Evolutionary conservation across 2,888 invertebrate genomes (phyloP), one percentile per base, ranked within the genome.

Genomic region (Cantharis nigra): DNA sequence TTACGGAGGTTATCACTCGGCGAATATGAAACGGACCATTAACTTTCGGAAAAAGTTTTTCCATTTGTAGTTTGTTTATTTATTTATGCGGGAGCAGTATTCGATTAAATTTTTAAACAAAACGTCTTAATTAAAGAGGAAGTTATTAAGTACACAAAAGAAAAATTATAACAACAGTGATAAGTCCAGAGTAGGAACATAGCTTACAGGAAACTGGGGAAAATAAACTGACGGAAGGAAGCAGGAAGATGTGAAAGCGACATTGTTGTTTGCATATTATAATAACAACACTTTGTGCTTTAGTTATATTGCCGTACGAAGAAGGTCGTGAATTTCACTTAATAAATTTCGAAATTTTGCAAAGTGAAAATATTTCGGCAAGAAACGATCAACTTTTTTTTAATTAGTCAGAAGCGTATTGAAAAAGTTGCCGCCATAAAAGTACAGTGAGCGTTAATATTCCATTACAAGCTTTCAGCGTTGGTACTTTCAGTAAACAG

Each of bases 211-310:
- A 81, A 83, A 81, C 81, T 81, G 81, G 79, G 79, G 80, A 80
- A 80, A 80, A 82, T 83, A 82, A 81, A 82, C 80, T 81, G 81
- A 77, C 80, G 83, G 84, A 85, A 85, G 84, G 84, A 83, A 84
- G 80, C 82, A 83, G 81, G 84, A 83, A 83, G 81, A 83, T 82
- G 84, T 81, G 81, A 83, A 83, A 80, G 80, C 82, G 82, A 83
- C 83, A 83, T 83, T 83, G 82, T 83, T 83, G 83, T 84, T 82
- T 83, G 83, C 82, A 82, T 83, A 83, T 83, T 83, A 82, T 78
- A 83, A 82, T 81, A 82, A 83, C 82, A 82, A 80, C 79, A 75
- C 77, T 75, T 78, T 72, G 74, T 80, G 77, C 78, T 81, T 75
- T 78, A 63, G 71, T 71, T 74, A 49, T 71, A 74, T 69, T 71